phyloP scores from a whole-genome alignment of 2,113 vertebrate genomes.

The Halcyon malimbica region DNA sequence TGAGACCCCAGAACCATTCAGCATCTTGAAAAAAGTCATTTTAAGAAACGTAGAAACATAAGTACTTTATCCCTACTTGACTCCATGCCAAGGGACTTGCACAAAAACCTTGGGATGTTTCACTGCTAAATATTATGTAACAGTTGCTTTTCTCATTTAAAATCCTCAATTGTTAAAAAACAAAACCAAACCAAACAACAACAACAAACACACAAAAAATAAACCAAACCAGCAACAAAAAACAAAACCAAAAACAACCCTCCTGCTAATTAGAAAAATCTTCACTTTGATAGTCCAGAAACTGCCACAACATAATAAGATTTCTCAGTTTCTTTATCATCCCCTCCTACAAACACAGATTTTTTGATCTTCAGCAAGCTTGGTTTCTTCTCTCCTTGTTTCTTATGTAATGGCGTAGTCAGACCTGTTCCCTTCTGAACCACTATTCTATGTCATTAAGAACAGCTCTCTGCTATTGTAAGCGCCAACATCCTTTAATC shows the following conservation, averaged over 20 bases:
- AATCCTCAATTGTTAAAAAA: background rate
- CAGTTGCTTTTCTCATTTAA: background rate
- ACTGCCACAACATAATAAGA: background rate
- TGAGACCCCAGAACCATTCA: background rate
- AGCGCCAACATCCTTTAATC: slow-evolving; percentile 34
- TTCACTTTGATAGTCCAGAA: background rate
- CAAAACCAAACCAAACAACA: background rate
- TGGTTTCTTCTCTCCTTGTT: background rate
- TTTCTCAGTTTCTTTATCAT: background rate
- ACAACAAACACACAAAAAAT: background rate
- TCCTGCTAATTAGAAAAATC: background rate
- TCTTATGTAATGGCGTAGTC: background rate
- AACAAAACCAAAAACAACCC: background rate
- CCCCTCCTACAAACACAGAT: background rate
- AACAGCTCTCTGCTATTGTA: slow-evolving; percentile 7
- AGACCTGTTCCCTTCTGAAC: background rate
- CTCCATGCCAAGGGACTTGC: background rate
- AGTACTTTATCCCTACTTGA: slow-evolving; percentile 45
- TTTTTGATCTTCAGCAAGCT: background rate
- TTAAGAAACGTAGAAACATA: slow-evolving; percentile 14
- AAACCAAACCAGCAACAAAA: background rate
- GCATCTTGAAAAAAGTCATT: background rate
- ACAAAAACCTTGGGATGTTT: background rate
- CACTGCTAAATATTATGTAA: slow-evolving; percentile 17
- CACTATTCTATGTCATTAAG: background rate